A percentile compares a stretch with the other conserved stretches of the same genome.
Conservation (phyloP, 2,797 vertebrate genomes). For the Siniperca scherzeri region DNA sequence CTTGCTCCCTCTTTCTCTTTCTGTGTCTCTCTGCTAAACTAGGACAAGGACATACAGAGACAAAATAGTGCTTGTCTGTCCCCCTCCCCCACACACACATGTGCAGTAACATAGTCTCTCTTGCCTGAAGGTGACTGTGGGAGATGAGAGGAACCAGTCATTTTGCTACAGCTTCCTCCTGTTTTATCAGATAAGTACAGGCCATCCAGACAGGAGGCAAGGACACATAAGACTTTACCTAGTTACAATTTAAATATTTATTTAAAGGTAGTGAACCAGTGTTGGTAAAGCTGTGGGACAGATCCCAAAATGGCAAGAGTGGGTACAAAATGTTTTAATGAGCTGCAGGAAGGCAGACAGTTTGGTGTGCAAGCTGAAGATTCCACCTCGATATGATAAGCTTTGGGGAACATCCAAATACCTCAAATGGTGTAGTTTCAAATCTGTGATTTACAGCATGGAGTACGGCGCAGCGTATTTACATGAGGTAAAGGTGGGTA, state of each 20-base stretch:
- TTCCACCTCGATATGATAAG: neutral
- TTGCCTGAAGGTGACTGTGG: slow-evolving; percentile 67
- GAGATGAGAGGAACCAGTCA: slow-evolving; percentile 64
- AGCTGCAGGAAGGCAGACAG: slow-evolving; percentile 17
- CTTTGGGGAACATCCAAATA: slow-evolving; percentile 11
- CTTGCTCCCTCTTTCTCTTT: slow-evolving; percentile 23
- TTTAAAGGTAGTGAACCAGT: slow-evolving; percentile 9
- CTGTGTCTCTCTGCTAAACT: slow-evolving; percentile 60
- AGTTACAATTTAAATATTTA: slow-evolving; percentile 6
- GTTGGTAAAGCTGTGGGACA: slow-evolving; percentile 2
- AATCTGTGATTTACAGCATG: slow-evolving; percentile 13
- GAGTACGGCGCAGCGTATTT: neutral
- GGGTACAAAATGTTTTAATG: slow-evolving; percentile 19
- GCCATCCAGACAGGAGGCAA: slow-evolving; percentile 54
- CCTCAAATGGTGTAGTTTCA: slow-evolving; percentile 5
- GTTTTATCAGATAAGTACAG: slow-evolving; percentile 71
- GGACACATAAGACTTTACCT: slow-evolving; percentile 39
- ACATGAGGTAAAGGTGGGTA: neutral
- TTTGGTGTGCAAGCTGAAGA: slow-evolving; percentile 1
- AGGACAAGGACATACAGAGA: slow-evolving; percentile 79
- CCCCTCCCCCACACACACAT: slow-evolving; percentile 22
- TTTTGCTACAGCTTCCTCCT: slow-evolving; percentile 65
- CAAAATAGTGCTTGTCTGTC: slow-evolving; percentile 68
- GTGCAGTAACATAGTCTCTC: neutral
- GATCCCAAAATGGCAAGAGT: slow-evolving; percentile 1